Evolutionary conservation across 2,113 vertebrate species (phyloP).

Genomic region (Saccopteryx leptura): DNA sequence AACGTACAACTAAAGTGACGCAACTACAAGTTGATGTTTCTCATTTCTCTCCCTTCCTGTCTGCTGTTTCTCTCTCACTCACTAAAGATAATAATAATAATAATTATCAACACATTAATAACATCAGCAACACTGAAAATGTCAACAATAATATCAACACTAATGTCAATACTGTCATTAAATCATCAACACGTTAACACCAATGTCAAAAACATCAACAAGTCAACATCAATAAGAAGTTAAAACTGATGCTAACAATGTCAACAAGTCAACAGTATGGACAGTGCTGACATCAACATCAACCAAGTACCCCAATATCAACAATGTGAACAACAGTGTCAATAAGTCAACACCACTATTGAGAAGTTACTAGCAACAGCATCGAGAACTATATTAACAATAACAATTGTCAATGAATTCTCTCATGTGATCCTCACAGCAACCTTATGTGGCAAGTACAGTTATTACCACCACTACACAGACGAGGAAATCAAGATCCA

Average conservation of each 20-base stretch:
- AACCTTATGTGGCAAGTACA: neutral
- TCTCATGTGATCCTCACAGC: neutral
- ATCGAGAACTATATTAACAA: neutral
- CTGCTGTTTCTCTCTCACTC: too few relatives aligned
- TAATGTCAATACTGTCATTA: neutral
- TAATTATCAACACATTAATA: neutral
- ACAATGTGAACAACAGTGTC: neutral
- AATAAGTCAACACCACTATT: neutral
- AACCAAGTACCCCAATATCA: neutral
- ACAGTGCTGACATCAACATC: neutral
- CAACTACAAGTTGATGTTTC: too few relatives aligned
- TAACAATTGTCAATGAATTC: neutral
- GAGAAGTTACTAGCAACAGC: neutral
- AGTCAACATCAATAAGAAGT: neutral
- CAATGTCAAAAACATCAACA: neutral
- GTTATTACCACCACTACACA: neutral
- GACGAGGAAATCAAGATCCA: neutral
- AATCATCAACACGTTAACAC: neutral
- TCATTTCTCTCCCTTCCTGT: too few relatives aligned
- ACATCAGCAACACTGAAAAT: neutral
- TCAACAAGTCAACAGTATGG: neutral
- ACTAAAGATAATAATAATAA: too few relatives aligned
- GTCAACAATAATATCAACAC: neutral
- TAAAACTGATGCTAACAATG: neutral
- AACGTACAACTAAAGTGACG: too few relatives aligned